Evolutionary conservation across 1,140 invertebrate species (phyloP).

Genomic region (Bursaphelenchus mucronatus): DNA sequence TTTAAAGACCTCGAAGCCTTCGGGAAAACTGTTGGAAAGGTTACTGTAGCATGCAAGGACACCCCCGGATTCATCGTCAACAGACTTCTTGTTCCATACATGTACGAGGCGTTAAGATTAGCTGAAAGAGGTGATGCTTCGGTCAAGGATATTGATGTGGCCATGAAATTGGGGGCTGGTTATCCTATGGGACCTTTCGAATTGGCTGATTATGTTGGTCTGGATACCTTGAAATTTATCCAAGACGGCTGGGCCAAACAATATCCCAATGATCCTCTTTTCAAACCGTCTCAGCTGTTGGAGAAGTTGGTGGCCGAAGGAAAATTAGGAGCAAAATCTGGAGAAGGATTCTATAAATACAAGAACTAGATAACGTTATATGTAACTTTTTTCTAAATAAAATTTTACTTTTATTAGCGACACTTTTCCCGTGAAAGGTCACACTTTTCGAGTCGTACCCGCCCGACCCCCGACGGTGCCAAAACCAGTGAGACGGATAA

Average conservation of each 20-base stretch:
- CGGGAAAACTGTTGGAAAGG: slow-evolving; percentile 75
- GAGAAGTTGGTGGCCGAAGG: slow-evolving; percentile 75
- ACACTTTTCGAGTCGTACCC: too few relatives aligned
- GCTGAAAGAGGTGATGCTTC: slow-evolving; percentile 71
- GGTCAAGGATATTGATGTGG: slow-evolving; percentile 64
- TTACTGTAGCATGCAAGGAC: slow-evolving; percentile 74
- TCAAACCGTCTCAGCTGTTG: slow-evolving; percentile 69
- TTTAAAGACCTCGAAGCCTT: slow-evolving; percentile 71
- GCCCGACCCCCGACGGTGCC: too few relatives aligned
- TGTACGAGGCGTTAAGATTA: slow-evolving; percentile 73
- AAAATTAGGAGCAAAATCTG: slow-evolving; percentile 76
- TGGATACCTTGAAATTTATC: slow-evolving; percentile 67
- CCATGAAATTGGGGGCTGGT: slow-evolving; percentile 66
- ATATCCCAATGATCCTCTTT: slow-evolving; percentile 73
- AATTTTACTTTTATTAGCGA: too few relatives aligned
- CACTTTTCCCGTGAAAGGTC: too few relatives aligned
- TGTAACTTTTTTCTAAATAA: too few relatives aligned
- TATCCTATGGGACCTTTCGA: slow-evolving; percentile 67
- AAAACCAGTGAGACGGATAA: too few relatives aligned
- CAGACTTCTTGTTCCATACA: slow-evolving; percentile 73
- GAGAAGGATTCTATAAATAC: slow-evolving; percentile 82
- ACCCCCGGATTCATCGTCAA: slow-evolving; percentile 81
- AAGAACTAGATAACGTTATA: not conserved
- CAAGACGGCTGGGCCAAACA: slow-evolving; percentile 73
- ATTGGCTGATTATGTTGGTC: slow-evolving; percentile 62